Evolutionary conservation across 2,888 invertebrate genomes (phyloP).

Genomic region (Beris chalybata): DNA sequence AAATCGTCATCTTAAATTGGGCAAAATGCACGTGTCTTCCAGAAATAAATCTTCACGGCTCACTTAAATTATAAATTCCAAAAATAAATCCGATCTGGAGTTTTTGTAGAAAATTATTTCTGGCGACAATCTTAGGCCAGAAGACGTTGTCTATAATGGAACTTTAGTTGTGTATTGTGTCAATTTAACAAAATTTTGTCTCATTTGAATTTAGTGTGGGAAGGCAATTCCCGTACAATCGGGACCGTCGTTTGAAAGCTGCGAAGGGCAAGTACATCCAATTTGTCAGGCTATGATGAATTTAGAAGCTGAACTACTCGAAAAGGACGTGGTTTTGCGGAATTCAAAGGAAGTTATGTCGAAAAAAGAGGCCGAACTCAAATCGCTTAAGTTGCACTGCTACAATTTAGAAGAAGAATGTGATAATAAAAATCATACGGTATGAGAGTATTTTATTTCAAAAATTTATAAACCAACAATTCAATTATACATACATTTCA

Average conservation of each 20-base stretch:
- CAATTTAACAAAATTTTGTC: neutral
- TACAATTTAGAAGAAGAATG: neutral
- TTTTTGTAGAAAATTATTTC: conserved; percentile 13
- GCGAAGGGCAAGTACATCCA: conserved; percentile 26
- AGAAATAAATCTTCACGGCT: conserved; percentile 10
- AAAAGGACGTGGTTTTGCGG: conserved; percentile 24
- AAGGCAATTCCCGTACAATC: conserved; percentile 12
- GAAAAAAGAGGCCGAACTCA: conserved; percentile 10
- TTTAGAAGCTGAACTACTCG: conserved; percentile 21
- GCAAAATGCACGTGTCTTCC: neutral
- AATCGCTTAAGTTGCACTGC: neutral
- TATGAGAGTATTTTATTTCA: neutral
- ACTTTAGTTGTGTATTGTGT: neutral
- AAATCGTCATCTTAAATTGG: conserved; percentile 6
- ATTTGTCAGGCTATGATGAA: conserved; percentile 25
- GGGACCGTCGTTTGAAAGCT: neutral
- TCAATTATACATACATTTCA: conserved; percentile 10
- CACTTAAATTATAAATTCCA: conserved; percentile 6
- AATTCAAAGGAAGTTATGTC: conserved; percentile 8
- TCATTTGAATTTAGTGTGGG: conserved; percentile 19
- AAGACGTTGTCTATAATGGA: no score
- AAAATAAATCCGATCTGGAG: conserved; percentile 22
- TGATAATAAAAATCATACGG: conserved; percentile 11
- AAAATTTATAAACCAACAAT: neutral
- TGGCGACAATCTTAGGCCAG: conserved; percentile 12